phyloP scores from a whole-genome alignment of 2,113 vertebrate species.

The Bubalus kerabau region DNA sequence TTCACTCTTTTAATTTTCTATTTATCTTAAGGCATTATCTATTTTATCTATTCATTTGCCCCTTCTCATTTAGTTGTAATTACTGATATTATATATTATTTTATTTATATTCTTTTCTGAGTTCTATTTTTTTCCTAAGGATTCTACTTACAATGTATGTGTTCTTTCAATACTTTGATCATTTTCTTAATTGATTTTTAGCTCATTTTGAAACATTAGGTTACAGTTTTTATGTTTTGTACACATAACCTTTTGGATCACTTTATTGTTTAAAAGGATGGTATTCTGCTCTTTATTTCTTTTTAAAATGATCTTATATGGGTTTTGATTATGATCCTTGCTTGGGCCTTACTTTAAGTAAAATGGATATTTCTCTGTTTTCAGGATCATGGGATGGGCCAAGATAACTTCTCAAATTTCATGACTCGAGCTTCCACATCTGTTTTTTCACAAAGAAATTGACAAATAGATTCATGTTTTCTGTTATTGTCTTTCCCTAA shows the following conservation, averaged over 20 bases:
- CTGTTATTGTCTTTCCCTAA: background rate
- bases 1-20: background rate
- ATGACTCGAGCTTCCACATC: background rate
- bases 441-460: background rate
- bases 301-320: constrained; percentile 31
- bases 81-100: constrained; percentile 31
- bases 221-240: constrained; percentile 45
- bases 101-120: constrained; percentile 16
- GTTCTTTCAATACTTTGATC: constrained; percentile 22
- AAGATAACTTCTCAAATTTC: constrained; percentile 16
- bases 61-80: constrained; percentile 24
- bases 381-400: constrained; percentile 8
- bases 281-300: constrained; percentile 47
- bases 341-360: constrained; percentile 39
- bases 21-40: background rate
- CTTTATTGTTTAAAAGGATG: constrained; percentile 38
- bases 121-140: background rate
- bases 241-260: constrained; percentile 38
- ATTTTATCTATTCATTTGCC: background rate
- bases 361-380: constrained; percentile 54
- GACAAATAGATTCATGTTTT: background rate
- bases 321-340: constrained; percentile 26
- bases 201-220: constrained; percentile 49
- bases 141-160: constrained; percentile 7
- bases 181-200: constrained; percentile 50